Evolutionary conservation across 2,797 vertebrate species (phyloP).

Genomic region (Pogoniulus pusillus): DNA sequence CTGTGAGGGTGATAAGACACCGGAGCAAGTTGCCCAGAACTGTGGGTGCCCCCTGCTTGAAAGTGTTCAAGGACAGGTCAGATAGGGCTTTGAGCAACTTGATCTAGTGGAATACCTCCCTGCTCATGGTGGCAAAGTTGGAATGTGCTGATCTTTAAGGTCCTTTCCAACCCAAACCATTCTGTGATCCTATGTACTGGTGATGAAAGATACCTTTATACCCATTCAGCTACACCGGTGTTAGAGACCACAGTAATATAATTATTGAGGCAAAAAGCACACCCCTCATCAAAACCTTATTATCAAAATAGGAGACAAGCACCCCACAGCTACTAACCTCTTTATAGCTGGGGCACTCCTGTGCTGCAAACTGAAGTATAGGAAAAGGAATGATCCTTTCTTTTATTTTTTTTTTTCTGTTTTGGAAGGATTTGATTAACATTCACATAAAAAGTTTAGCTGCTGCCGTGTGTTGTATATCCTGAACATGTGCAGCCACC

Average conservation of each 20-base stretch:
- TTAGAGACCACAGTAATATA: neutral
- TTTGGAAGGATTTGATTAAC: slow-evolving; percentile 38
- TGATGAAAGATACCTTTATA: neutral
- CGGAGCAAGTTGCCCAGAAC: neutral
- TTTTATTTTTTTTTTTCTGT: neutral
- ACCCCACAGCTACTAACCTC: neutral
- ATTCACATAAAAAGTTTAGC: slow-evolving; percentile 15
- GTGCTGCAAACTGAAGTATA: neutral
- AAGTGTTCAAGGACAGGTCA: neutral
- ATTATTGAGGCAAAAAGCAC: neutral
- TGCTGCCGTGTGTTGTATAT: neutral
- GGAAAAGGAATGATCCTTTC: neutral
- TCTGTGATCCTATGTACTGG: neutral
- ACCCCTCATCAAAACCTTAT: neutral
- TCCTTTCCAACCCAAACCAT: neutral
- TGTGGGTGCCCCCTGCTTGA: too few species aligned
- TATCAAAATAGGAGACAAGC: neutral
- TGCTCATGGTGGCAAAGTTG: neutral
- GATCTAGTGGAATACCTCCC: neutral
- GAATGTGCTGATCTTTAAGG: neutral
- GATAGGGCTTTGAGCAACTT: neutral
- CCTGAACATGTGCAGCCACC: slow-evolving; percentile 21
- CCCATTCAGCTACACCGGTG: neutral
- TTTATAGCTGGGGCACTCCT: neutral
- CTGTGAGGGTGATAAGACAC: neutral